Conservation (phyloP, 2,888 invertebrate genomes). For the Charanyca ferruginea region DNA sequence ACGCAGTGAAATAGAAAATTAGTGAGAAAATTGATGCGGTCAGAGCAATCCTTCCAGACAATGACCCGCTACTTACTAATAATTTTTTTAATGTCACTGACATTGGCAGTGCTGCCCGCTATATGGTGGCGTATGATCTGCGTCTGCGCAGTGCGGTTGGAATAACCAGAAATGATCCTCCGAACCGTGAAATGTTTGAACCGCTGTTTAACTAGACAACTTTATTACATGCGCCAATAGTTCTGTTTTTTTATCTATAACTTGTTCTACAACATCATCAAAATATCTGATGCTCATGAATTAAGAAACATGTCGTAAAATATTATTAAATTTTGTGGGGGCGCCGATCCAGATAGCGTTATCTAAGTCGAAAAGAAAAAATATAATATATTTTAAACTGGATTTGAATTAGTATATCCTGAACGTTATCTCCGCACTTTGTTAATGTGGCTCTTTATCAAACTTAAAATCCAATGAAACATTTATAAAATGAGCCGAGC, state of each 20-base stretch:
- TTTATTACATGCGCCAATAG: slow-evolving; percentile 10
- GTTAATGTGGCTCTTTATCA: slow-evolving; percentile 83
- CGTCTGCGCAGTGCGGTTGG: slow-evolving; percentile 62
- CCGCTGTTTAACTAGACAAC: slow-evolving; percentile 31
- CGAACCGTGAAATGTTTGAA: slow-evolving; percentile 70
- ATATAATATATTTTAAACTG: slow-evolving; percentile 76
- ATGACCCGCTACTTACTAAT: slow-evolving; percentile 75
- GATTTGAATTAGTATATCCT: slow-evolving; percentile 84
- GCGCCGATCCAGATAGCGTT: slow-evolving; percentile 76
- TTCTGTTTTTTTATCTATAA: slow-evolving; percentile 10
- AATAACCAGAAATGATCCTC: slow-evolving; percentile 61
- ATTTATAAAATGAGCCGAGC: slow-evolving; percentile 73
- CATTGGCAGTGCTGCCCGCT: slow-evolving; percentile 63
- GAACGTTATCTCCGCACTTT: slow-evolving; percentile 80
- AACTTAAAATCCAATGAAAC: slow-evolving; percentile 78
- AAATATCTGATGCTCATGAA: slow-evolving; percentile 57
- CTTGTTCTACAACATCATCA: slow-evolving; percentile 22
- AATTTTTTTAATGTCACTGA: slow-evolving; percentile 79
- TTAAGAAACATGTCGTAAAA: slow-evolving; percentile 62
- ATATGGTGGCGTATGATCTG: slow-evolving; percentile 43
- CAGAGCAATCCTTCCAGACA: slow-evolving; percentile 71
- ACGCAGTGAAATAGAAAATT: slow-evolving; percentile 86
- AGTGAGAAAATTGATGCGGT: slow-evolving; percentile 88
- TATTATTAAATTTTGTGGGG: slow-evolving; percentile 70
- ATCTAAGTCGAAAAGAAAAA: slow-evolving; percentile 76